Base-by-base conservation (phyloP, 2,797 vertebrate species). In the Chelon auratus region DNA sequence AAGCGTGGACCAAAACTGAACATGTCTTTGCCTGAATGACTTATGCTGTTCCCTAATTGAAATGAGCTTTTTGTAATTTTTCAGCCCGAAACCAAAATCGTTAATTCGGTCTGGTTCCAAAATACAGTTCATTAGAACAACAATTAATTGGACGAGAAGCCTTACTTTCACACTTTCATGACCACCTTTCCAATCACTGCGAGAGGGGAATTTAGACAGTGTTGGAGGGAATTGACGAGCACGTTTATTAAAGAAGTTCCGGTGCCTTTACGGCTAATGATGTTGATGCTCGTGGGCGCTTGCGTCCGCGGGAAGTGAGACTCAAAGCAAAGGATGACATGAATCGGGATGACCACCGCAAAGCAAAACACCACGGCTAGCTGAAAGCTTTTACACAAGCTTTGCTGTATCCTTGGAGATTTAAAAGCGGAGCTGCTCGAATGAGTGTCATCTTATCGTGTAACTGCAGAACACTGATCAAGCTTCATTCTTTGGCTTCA, bases 31-130 rank as follows among this genome's bases (percentile, higher is more conserved):
- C 18, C 20, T 0, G 20, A 57, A 33, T 24, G 8, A 58, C 52
- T 52, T 37, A 42, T 17, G 62, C 13, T 26, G 39, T 47, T n/a
- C 18, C n/a, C 17, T 63, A 15, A 67, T 37, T 54, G 4, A 71
- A 72, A 3, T 39, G 18, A 20, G 17, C n/a, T 57, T 70, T 43
- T 17, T 37, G 13, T 55, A 13, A 53, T 30, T 62, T 67, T 62
- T 48, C 43, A 36, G 42, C 63, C n/a, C 52, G 5, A 55, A 36
- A 47, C 24, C 51, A 10, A 50, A 14, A 56, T 36, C 22, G 18
- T 63, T 9, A 2, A 13, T 53, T 67, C 62, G 39, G 2, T 54
- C 37, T 33, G 18, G 26, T 22, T 53, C 18, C 5, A 43, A 55
- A 37, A 59, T 50, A 43, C 11, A 11, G 14, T 60, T 68, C 43